A percentile compares a stretch with the other conserved stretches of the same genome.
Conservation (phyloP, 2,797 vertebrate genomes). For the Melanotaenia parkinsoni region DNA sequence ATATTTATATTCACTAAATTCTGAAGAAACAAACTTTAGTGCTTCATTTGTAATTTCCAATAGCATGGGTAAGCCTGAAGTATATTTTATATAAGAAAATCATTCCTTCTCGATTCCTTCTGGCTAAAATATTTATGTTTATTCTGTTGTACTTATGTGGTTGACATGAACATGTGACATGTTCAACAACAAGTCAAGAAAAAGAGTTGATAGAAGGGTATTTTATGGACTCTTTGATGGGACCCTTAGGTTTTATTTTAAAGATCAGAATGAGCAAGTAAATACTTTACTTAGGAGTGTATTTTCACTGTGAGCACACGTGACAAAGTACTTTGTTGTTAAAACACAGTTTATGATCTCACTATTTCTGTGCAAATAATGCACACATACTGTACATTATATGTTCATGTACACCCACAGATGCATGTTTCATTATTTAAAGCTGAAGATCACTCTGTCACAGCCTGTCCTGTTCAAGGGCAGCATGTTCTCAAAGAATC, state of each 20-base stretch:
- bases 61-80: too few relatives aligned
- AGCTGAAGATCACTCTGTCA: constrained; percentile 11
- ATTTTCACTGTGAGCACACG: too few relatives aligned
- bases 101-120: neutral
- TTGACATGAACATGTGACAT: too few relatives aligned
- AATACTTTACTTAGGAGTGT: too few relatives aligned
- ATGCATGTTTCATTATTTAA: constrained; percentile 4
- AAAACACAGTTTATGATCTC: neutral
- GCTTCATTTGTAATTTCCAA: too few relatives aligned
- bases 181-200: too few relatives aligned
- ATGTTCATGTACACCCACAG: constrained; percentile 1
- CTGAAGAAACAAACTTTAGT: neutral
- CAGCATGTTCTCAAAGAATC: constrained; percentile 46
- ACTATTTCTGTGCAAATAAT: neutral
- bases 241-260: too few relatives aligned
- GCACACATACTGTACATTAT: neutral
- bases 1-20: neutral
- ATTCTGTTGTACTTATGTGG: too few relatives aligned
- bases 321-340: neutral
- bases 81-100: neutral
- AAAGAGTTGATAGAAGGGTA: too few relatives aligned
- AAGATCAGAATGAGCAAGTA: too few relatives aligned
- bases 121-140: too few relatives aligned
- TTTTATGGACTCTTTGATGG: too few relatives aligned
- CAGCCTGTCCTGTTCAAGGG: constrained; percentile 47